Conservation (phyloP, 1,140 invertebrate genomes). For the Sitobion miscanthi region DNA sequence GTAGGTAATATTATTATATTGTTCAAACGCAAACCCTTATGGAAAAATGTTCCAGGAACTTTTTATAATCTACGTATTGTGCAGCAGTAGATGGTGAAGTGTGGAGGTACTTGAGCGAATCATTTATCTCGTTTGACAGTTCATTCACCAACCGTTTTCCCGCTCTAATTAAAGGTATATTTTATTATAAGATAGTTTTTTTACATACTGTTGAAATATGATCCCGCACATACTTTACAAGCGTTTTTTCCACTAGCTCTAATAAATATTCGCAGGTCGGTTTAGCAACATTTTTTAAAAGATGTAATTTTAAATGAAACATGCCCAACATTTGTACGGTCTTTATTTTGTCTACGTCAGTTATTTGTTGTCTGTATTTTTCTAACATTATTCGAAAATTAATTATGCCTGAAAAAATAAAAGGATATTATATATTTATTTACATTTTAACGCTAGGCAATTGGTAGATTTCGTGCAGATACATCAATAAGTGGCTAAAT, state of each 20-base stretch:
- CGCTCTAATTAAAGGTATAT: background rate
- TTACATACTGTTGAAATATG: background rate
- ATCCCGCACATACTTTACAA: conserved; percentile 5
- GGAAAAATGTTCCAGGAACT: conserved; percentile 16
- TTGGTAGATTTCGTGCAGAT: background rate
- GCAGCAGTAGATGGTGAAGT: conserved; percentile 11
- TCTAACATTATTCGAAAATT: conserved; percentile 41
- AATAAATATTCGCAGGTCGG: background rate
- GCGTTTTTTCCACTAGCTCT: conserved; percentile 36
- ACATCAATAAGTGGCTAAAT: background rate
- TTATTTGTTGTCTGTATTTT: conserved; percentile 37
- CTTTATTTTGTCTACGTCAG: background rate
- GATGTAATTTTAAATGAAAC: conserved; percentile 36
- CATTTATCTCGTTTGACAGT: conserved; percentile 3
- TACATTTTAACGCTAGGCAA: background rate
- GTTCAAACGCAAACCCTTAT: background rate
- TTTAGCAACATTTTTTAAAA: conserved; percentile 25
- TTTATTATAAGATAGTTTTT: background rate
- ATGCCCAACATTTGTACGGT: background rate
- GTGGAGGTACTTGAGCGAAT: conserved; percentile 39
- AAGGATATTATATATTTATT: background rate
- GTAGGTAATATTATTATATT: background rate
- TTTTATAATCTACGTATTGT: conserved; percentile 49
- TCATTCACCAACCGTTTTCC: conserved; percentile 28
- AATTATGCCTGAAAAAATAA: background rate